These are phyloP conservation scores for Hypotaenidia okinawae DNA, from an alignment of 2,797 vertebrate genomes.

Conservation along the genomic window DNA sequence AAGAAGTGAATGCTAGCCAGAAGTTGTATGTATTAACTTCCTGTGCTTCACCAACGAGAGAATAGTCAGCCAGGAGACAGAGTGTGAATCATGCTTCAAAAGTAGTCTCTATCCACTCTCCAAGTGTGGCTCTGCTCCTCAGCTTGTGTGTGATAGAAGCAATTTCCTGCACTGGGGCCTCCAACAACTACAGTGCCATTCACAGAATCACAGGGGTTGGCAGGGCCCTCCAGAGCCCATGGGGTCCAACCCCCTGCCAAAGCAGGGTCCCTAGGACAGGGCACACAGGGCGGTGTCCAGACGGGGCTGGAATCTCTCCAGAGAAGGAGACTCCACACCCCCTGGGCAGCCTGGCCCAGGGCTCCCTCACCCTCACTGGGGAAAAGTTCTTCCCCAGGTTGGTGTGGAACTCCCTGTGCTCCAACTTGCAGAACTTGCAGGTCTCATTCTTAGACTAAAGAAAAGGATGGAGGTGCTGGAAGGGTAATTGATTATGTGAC, in stretches of 20 bases:
- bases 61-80: background rate
- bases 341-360: too few relatives aligned
- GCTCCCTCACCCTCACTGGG: too few relatives aligned
- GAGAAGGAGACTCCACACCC: too few relatives aligned
- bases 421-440: too few relatives aligned
- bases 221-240: too few relatives aligned
- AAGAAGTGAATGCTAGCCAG: background rate
- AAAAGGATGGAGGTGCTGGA: background rate
- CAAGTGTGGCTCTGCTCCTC: background rate
- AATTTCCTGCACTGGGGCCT: background rate
- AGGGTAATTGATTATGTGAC: slow-evolving; percentile 7
- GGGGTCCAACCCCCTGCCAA: too few relatives aligned
- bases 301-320: too few relatives aligned
- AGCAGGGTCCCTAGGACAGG: too few relatives aligned
- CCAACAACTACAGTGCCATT: background rate
- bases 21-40: background rate
- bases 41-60: background rate
- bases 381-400: too few relatives aligned
- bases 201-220: too few relatives aligned
- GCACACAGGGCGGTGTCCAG: too few relatives aligned
- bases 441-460: background rate
- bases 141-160: background rate
- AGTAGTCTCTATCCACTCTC: background rate
- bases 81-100: background rate
- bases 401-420: too few relatives aligned